Base-by-base conservation (phyloP, 2,113 vertebrate species). In the Tyrannus savana region DNA sequence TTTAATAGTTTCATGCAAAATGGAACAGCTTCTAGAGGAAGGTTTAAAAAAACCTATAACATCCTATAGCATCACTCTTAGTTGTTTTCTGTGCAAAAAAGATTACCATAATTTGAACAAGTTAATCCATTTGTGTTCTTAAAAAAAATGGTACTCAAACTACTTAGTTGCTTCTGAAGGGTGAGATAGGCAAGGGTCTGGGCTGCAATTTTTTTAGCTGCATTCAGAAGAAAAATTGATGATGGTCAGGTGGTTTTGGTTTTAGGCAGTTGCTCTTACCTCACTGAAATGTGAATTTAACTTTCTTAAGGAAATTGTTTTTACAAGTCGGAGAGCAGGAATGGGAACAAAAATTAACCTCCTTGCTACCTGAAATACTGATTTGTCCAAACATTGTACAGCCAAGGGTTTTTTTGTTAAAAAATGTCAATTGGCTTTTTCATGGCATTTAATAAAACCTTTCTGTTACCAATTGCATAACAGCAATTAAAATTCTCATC, bases 401-500 rank as follows among this genome's bases (percentile, higher is more conserved):
- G 83, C 14, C 19, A 77, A 90, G 66, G 68, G 64, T 80, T 96
- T 96, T 95, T 95, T 83, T 68, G 5, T 72, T 97, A 37, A 92
- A 96, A 96, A 97, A 94, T 74, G 79, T 96, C 0, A 8, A 95
- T 90, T 96, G 92, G 71, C 58, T 97, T 94, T 96, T 96, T 56
- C 76, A 62, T 90, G 95, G 96, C 55, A 56, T 96, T 98, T 97
- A 98, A 97, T 97, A 98, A 98, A 97, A 96, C 37, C 76, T 96
- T 98, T 96, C 92, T 84, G 95, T 97, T 97, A 98, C 83, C 90
- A 97, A 72, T 97, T 98, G 85, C 90, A 93, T 97, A 97, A 97
- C 84, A 97, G 86, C 97, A 98, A 98, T 98, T 98, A 98, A 98
- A 98, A 97, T 94, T 96, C 97, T 98, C 97, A 98, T 98, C 95